These are phyloP conservation scores for Sebastes nivosus DNA, from an alignment of 2,797 vertebrate species.

Conservation along the genomic window DNA sequence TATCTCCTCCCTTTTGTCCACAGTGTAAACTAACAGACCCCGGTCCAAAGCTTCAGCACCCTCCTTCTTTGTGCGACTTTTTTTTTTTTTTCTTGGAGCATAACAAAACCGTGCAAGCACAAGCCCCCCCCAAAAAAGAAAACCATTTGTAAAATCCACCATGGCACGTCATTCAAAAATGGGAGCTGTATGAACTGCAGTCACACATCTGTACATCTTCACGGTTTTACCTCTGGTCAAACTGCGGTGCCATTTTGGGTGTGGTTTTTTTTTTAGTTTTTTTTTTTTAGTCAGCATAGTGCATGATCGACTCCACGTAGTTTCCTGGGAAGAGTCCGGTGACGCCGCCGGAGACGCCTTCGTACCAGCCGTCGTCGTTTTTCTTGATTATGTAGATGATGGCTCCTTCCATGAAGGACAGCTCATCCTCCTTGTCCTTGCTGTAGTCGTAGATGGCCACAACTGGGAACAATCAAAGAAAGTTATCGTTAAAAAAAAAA, in stretches of 20 bases:
- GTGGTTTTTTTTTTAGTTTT: background rate
- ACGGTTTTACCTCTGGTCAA: constrained; percentile 45
- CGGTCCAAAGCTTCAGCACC: constrained; percentile 2
- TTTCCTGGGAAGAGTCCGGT: constrained; percentile 98
- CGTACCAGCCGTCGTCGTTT: constrained; percentile 98
- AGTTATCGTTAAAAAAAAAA: background rate
- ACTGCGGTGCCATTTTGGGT: constrained; percentile 28
- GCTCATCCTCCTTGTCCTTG: constrained; percentile 98
- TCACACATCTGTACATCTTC: constrained; percentile 57
- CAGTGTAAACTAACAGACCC: constrained; percentile 68
- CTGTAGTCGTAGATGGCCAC: constrained; percentile 98
- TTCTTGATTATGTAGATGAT: constrained; percentile 99
- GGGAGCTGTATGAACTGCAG: constrained; percentile 45
- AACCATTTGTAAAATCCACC: constrained; percentile 52
- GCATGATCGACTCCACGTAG: constrained; percentile 99
- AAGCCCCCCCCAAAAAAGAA: constrained; percentile 22
- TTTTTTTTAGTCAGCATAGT: constrained; percentile 92
- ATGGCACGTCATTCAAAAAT: constrained; percentile 72
- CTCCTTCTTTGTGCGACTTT: constrained; percentile 41
- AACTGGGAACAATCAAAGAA: constrained; percentile 73
- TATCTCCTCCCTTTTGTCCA: constrained; percentile 30
- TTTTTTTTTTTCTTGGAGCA: constrained; percentile 15
- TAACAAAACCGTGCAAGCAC: constrained; percentile 44
- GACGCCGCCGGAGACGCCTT: constrained; percentile 95
- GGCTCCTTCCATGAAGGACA: constrained; percentile 98